Evolutionary conservation across 92 coral and sea anemone genomes (phyloP), one percentile per base, ranked within the genome.

Genomic region (Isaurus tuberculatus): DNA sequence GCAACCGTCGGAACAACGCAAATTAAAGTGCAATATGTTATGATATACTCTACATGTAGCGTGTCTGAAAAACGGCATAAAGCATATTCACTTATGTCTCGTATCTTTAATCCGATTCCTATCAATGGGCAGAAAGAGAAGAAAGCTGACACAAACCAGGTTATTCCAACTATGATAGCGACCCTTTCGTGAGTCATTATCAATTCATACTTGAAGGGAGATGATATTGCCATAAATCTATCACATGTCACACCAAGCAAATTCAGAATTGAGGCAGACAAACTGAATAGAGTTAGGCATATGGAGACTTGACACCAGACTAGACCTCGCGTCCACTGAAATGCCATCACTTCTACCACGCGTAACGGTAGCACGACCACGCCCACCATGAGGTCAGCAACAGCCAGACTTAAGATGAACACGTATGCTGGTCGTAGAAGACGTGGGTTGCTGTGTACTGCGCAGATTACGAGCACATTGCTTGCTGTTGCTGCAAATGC

Each of bases 381-480:
- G 36, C 91, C 91, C 60, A 88, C 91, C 64, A 85, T 71, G n/a
- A 88, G 83, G 37, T 88, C 91, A 13, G 91, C 89, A 33, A 40
- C 81, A 22, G 91, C 75, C 30, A 88, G 37, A 17, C 88, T 84
- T 13, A 88, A 34, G 27, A 88, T 84, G 19, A 88, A 72, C 4
- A 69, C 57, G 65, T 80, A 70, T 5, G 88, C 72, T 2, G 91
- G 86, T 20, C 86, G 70, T 2, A 83, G 69, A 32, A 84, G 75
- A n/a, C 91, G 89, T 0, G 60, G 33, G 27, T 85, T 84, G 13
- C 65, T 31, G 14, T 65, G 84, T 8, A 88, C 65, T 8, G 91
- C 82, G 16, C 75, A 63, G 2, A 88, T 71, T 2, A 88, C 89
- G 14, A 88, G 55, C 8, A 88, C 72, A 65, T 88, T 88, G 14